Conservation (phyloP, 2,888 invertebrate genomes). For the Eurytoma adleriae region DNA sequence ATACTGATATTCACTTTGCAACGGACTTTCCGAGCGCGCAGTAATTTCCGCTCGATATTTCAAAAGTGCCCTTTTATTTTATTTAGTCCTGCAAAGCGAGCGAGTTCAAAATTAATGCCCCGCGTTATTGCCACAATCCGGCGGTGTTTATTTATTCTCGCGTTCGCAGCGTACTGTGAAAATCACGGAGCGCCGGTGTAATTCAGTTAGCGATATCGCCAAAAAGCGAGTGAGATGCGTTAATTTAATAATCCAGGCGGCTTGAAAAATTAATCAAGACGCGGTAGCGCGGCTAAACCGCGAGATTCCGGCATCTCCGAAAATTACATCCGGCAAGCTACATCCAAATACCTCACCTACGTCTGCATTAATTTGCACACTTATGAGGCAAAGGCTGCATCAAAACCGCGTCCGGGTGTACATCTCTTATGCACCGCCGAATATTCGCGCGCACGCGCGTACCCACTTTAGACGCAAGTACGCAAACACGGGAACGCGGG, state of each 20-base stretch:
- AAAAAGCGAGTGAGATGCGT: neutral
- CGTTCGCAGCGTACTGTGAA: too few relatives aligned
- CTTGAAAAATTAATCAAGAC: constrained; percentile 3
- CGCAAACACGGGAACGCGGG: neutral
- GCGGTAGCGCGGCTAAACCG: neutral
- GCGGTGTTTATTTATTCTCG: too few relatives aligned
- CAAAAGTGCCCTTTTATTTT: too few relatives aligned
- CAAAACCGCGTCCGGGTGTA: constrained; percentile 8
- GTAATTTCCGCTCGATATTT: too few relatives aligned
- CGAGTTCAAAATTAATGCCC: too few relatives aligned
- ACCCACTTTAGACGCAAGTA: neutral
- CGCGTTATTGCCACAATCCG: too few relatives aligned
- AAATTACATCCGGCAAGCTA: constrained; percentile 23
- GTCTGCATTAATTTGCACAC: constrained; percentile 34
- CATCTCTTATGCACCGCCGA: too few relatives aligned
- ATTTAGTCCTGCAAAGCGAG: too few relatives aligned
- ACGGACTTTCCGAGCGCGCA: too few relatives aligned
- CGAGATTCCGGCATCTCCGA: constrained; percentile 16
- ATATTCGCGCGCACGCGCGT: neutral
- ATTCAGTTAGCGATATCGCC: too few relatives aligned
- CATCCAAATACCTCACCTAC: constrained; percentile 12
- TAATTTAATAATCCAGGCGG: neutral
- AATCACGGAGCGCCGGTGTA: too few relatives aligned
- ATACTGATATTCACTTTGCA: neutral
- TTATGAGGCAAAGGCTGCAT: neutral